Conservation (phyloP, 2,888 invertebrate species). For the Caenorhabditis plicata region DNA sequence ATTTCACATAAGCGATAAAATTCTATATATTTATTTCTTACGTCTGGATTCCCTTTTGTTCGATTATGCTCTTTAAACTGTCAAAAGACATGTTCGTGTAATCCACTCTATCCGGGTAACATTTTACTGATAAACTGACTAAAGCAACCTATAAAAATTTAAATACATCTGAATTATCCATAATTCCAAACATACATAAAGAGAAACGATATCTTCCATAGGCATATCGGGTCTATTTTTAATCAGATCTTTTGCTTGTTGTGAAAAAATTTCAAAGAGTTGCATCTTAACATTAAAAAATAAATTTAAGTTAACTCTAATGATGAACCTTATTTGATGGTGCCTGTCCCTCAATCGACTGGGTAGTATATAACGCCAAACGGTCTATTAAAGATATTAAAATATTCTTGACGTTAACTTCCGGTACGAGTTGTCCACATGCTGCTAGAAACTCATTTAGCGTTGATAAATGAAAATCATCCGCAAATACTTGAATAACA, state of each 20-base stretch:
- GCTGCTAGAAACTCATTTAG: constrained; percentile 91
- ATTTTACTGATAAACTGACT: constrained; percentile 89
- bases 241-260: constrained; percentile 80
- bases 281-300: constrained; percentile 78
- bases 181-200: constrained; percentile 76
- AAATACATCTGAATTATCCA: neutral
- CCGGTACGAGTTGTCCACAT: constrained; percentile 79
- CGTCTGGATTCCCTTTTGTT: constrained; percentile 78
- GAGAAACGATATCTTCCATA: constrained; percentile 88
- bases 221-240: constrained; percentile 91
- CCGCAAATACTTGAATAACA: constrained; percentile 97
- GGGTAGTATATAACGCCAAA: constrained; percentile 49
- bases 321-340: constrained; percentile 81
- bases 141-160: constrained; percentile 71
- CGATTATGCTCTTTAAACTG: constrained; percentile 86
- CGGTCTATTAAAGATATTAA: constrained; percentile 91
- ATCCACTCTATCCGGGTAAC: constrained; percentile 89
- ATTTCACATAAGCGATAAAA: neutral
- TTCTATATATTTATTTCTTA: too few relatives aligned
- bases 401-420: constrained; percentile 77
- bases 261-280: constrained; percentile 95
- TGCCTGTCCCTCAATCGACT: constrained; percentile 70
- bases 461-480: constrained; percentile 95
- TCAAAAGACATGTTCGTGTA: constrained; percentile 92
- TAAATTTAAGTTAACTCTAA: too few relatives aligned